These are phyloP conservation scores for Hyla sarda DNA, from an alignment of 2,113 vertebrate species.

Conservation along the genomic window DNA sequence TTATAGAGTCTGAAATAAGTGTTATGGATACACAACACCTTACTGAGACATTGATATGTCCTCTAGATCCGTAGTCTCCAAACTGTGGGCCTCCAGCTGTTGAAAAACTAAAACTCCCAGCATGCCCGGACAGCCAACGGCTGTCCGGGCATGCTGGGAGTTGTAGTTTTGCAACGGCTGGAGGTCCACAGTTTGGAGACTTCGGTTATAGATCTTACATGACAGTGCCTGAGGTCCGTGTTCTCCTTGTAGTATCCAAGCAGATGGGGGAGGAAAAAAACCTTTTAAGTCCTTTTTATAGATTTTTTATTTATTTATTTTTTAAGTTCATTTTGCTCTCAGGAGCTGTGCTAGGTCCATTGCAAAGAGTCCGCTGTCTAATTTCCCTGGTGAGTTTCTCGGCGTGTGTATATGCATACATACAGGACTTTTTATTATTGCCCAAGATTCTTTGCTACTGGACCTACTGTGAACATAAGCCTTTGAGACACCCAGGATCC, in stretches of 20 bases:
- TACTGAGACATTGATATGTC: neutral
- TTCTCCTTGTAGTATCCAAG: too few relatives aligned
- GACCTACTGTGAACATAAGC: neutral
- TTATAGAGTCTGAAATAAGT: too few relatives aligned
- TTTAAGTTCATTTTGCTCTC: slow-evolving; percentile 31
- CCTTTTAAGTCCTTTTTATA: neutral
- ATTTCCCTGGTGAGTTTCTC: slow-evolving; percentile 47
- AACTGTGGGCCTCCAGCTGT: too few relatives aligned
- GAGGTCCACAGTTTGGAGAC: too few relatives aligned
- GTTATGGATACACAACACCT: neutral
- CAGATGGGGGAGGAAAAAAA: too few relatives aligned
- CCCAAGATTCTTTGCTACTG: neutral
- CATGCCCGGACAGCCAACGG: too few relatives aligned
- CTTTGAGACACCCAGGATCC: neutral
- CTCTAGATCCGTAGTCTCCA: too few relatives aligned
- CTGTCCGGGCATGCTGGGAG: too few relatives aligned
- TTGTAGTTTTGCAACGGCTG: too few relatives aligned
- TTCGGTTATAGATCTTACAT: too few relatives aligned
- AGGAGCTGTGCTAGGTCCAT: slow-evolving; percentile 1
- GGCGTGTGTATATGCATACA: slow-evolving; percentile 16
- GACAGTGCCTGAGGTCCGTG: neutral
- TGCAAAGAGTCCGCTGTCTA: slow-evolving; percentile 30
- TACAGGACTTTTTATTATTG: slow-evolving; percentile 21
- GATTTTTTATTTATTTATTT: too few relatives aligned
- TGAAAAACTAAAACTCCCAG: too few relatives aligned